A percentile compares a stretch with the other conserved stretches of the same genome.
phyloP scores from a whole-genome alignment of 2,797 vertebrate species.

The Fringilla coelebs region DNA sequence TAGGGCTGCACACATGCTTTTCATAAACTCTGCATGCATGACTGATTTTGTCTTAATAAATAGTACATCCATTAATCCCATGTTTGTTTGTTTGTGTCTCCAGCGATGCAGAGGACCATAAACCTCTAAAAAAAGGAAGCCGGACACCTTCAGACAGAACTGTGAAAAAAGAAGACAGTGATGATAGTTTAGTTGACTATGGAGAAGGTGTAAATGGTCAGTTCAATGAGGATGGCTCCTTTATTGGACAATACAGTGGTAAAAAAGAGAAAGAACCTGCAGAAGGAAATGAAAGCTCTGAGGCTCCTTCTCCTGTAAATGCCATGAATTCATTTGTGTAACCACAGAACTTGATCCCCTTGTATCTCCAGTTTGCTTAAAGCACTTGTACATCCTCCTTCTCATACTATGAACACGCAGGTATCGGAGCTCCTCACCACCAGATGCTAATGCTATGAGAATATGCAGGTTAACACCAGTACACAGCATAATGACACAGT shows the following conservation, averaged over 20 bases:
- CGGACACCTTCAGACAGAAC: slow-evolving; percentile 94
- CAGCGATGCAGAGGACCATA: slow-evolving; percentile 98
- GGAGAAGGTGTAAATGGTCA: slow-evolving; percentile 97
- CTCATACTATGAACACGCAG: slow-evolving; percentile 60
- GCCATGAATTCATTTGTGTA: slow-evolving; percentile 99
- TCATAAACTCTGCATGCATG: slow-evolving; percentile 64
- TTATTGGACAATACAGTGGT: slow-evolving; percentile 98
- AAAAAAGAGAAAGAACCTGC: slow-evolving; percentile 90
- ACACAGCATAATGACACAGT: slow-evolving; percentile 1
- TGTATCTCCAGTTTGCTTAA: slow-evolving; percentile 52
- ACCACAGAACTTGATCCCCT: slow-evolving; percentile 52
- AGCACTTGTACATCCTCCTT: slow-evolving; percentile 59
- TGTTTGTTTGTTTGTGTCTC: slow-evolving; percentile 62
- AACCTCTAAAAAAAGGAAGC: slow-evolving; percentile 97
- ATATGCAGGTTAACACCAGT: slow-evolving; percentile 17
- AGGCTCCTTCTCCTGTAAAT: slow-evolving; percentile 92
- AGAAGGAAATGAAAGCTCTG: slow-evolving; percentile 94
- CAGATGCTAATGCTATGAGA: slow-evolving; percentile 63
- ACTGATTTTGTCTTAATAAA: not conserved
- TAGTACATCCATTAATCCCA: not conserved
- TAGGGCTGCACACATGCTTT: slow-evolving; percentile 42
- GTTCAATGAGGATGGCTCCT: slow-evolving; percentile 99
- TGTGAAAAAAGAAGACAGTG: slow-evolving; percentile 96
- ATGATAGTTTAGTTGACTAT: slow-evolving; percentile 99
- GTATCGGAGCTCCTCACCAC: slow-evolving; percentile 45